phyloP scores from a whole-genome alignment of 2,888 invertebrate species.

The Lasioglossum malachurum region DNA sequence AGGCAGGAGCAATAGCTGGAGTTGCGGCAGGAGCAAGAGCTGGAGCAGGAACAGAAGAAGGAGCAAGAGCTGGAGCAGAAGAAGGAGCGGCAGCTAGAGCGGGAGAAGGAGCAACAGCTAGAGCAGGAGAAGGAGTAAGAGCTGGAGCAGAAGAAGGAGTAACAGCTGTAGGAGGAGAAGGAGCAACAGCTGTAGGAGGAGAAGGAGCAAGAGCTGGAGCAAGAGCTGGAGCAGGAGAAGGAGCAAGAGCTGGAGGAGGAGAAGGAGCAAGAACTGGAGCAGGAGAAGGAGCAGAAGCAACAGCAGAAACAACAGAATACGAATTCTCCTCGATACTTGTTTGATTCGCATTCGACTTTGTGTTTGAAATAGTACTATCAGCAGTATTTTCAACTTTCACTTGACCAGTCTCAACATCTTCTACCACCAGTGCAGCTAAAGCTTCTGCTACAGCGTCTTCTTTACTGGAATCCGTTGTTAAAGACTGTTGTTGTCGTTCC shows the following conservation, averaged over 20 bases:
- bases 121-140: not conserved
- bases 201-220: constrained; percentile 43
- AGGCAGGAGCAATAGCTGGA: too few relatives aligned
- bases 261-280: constrained; percentile 13
- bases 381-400: constrained; percentile 39
- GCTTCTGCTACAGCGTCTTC: constrained; percentile 26
- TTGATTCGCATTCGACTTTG: constrained; percentile 62
- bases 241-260: not conserved
- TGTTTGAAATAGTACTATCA: constrained; percentile 29
- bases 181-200: not conserved
- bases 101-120: not conserved
- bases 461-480: constrained; percentile 40
- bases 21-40: too few relatives aligned
- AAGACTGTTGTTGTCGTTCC: constrained; percentile 11
- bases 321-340: constrained; percentile 61
- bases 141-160: not conserved
- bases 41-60: too few relatives aligned
- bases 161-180: not conserved
- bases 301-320: constrained; percentile 67
- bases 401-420: constrained; percentile 40
- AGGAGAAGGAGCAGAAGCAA: constrained; percentile 66
- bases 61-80: too few relatives aligned
- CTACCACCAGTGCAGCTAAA: constrained; percentile 29
- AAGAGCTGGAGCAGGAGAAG: constrained; percentile 14
- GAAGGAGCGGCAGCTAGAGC: constrained; percentile 15